Base-by-base conservation (phyloP, 2,797 vertebrate species). In the Alca torda region DNA sequence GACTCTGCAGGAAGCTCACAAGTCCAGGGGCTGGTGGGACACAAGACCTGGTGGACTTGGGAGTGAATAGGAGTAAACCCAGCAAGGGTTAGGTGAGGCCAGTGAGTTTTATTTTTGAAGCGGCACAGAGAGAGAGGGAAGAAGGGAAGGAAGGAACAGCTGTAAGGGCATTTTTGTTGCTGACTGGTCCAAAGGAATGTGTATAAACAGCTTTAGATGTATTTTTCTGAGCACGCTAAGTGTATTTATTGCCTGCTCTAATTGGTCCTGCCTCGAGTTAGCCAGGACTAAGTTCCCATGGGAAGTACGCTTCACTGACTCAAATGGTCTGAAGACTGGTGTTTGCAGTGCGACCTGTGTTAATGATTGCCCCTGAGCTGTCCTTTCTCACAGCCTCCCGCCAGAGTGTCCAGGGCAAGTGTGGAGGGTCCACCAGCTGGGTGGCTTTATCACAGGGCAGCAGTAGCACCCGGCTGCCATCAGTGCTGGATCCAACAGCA, bases 151-250 rank as follows among this genome's bases (percentile, higher is more conserved):
- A 88, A 57, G n/a, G 78, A 93, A 90, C 76, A 95, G 92, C 96
- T 97, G 82, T 93, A 88, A 93, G 67, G 91, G 78, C 89, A 80
- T 81, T 96, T 95, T 97, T 95, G 96, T 85, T 96, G 90, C 93
- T 94, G 93, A 78, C 89, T 95, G 72, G 73, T 90, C 84, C 84
- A 96, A 92, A 96, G 77, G 96, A 96, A 96, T 93, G 87, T 93
- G 93, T 95, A 87, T 96, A 94, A 93, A 95, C 96, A 95, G 80
- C 84, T 96, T 96, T 95, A 96, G 87, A 95, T 95, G 80, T 96
- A 95, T 96, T 96, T 95, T 97, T 87, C 83, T 95, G 75, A 96
- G 90, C 83, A 60, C 82, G 84, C 63, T 95, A 96, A 96, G 93
- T 94, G 94, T 96, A 95, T 94, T 96, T 95, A 94, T 81, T 97